Conservation (phyloP, 2,113 vertebrate species). For the Syngnathoides biaculeatus region DNA sequence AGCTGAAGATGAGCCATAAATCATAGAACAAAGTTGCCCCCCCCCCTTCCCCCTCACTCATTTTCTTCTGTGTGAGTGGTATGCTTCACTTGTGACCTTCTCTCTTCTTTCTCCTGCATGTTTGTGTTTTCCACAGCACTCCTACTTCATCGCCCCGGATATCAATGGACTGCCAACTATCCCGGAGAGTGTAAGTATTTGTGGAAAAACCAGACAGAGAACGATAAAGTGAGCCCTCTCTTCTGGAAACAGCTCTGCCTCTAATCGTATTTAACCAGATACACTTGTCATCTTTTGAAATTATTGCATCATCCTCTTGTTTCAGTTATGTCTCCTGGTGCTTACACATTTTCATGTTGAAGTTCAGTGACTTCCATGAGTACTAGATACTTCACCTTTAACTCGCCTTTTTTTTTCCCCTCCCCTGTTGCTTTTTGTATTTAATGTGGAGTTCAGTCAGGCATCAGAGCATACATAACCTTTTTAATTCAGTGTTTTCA, state of each 20-base stretch:
- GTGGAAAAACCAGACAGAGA: constrained; percentile 21
- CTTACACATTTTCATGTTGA: constrained; percentile 35
- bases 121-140: constrained; percentile 79
- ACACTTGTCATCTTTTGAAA: constrained; percentile 68
- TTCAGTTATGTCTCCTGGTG: constrained; percentile 47
- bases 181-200: constrained; percentile 94
- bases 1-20: constrained; percentile 71
- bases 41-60: constrained; percentile 33
- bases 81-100: constrained; percentile 60
- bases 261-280: constrained; percentile 63
- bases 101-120: constrained; percentile 54
- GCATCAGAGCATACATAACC: constrained; percentile 6
- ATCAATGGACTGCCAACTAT: constrained; percentile 93
- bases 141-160: constrained; percentile 95
- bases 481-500: constrained; percentile 1
- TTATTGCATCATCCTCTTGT: constrained; percentile 62
- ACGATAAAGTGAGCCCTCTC: constrained; percentile 46
- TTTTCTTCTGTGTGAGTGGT: constrained; percentile 53
- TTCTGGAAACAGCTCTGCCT: constrained; percentile 55
- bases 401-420: constrained; percentile 23
- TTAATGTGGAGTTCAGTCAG: constrained; percentile 19
- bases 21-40: constrained; percentile 69
- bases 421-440: constrained; percentile 35
- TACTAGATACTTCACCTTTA: constrained; percentile 39
- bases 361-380: constrained; percentile 41